phyloP scores from a whole-genome alignment of 2,888 invertebrate genomes.

The Axea sp. region DNA sequence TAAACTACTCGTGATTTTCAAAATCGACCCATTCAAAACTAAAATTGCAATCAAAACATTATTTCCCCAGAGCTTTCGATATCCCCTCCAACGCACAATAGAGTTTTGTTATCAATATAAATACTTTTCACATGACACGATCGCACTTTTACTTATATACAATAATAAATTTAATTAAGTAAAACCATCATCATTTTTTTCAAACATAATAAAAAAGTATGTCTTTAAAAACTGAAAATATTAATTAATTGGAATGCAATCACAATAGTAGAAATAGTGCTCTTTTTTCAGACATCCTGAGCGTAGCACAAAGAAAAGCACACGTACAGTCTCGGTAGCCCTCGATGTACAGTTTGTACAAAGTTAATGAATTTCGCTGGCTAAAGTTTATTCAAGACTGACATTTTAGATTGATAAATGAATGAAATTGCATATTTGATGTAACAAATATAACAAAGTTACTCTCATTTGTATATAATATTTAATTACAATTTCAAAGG shows the following conservation, averaged over 20 bases:
- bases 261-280: conserved; percentile 5
- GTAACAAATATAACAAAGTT: conserved; percentile 75
- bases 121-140: too few relatives aligned
- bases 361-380: conserved; percentile 69
- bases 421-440: conserved; percentile 77
- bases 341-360: conserved; percentile 69
- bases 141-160: too few relatives aligned
- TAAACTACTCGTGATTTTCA: too few relatives aligned
- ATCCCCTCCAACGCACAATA: too few relatives aligned
- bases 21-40: too few relatives aligned
- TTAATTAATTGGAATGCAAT: neutral
- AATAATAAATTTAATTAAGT: too few relatives aligned
- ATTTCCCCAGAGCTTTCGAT: too few relatives aligned
- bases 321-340: conserved; percentile 65
- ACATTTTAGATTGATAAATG: conserved; percentile 75
- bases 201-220: too few relatives aligned
- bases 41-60: too few relatives aligned
- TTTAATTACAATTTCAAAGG: conserved; percentile 77
- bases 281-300: conserved; percentile 58
- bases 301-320: conserved; percentile 54
- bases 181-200: too few relatives aligned
- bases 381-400: conserved; percentile 78
- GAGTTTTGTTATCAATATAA: too few relatives aligned
- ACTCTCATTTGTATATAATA: conserved; percentile 78
- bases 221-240: too few relatives aligned